Conservation (phyloP, 1,140 invertebrate species). For the Lordiphosa stackelbergi region DNA sequence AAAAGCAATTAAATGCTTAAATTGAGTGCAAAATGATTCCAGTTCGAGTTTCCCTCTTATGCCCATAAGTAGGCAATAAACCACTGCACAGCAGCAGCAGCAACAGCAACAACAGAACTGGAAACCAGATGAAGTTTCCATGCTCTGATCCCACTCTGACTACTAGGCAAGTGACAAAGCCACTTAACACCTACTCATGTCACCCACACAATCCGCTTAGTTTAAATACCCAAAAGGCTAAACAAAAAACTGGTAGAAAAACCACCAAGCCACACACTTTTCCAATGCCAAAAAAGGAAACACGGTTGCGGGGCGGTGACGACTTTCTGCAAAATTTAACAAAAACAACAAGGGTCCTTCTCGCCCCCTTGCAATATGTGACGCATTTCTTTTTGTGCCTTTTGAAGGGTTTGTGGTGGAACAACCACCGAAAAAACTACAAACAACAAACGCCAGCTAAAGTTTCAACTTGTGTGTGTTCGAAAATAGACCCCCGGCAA, state of each 20-base stretch:
- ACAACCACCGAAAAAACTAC: slow-evolving; percentile 63
- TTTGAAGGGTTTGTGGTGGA: slow-evolving; percentile 22
- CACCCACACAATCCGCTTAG: slow-evolving; percentile 73
- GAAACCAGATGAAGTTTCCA: slow-evolving; percentile 27
- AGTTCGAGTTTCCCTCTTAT: slow-evolving; percentile 2
- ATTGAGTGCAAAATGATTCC: slow-evolving; percentile 45
- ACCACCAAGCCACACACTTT: slow-evolving; percentile 37
- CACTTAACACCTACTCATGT: slow-evolving; percentile 76
- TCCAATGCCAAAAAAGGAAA: slow-evolving; percentile 9
- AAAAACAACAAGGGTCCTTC: slow-evolving; percentile 66
- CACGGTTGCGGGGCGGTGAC: slow-evolving; percentile 17
- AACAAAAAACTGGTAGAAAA: slow-evolving; percentile 56
- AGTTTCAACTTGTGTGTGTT: slow-evolving; percentile 39
- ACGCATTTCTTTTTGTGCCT: slow-evolving; percentile 48
- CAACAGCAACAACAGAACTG: no score
- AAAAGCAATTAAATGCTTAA: slow-evolving; percentile 64
- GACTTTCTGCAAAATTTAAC: slow-evolving; percentile 75
- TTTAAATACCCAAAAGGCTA: slow-evolving; percentile 75
- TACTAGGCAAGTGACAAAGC: slow-evolving; percentile 65
- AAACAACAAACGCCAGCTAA: slow-evolving; percentile 32
- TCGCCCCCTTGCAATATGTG: slow-evolving; percentile 51
- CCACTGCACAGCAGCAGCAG: slow-evolving; percentile 4
- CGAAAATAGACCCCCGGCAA: slow-evolving; percentile 44
- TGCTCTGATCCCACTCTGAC: slow-evolving; percentile 6
- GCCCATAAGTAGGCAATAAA: slow-evolving; percentile 14